phyloP scores from a whole-genome alignment of 2,888 invertebrate genomes.

The Andrena haemorrhoa region DNA sequence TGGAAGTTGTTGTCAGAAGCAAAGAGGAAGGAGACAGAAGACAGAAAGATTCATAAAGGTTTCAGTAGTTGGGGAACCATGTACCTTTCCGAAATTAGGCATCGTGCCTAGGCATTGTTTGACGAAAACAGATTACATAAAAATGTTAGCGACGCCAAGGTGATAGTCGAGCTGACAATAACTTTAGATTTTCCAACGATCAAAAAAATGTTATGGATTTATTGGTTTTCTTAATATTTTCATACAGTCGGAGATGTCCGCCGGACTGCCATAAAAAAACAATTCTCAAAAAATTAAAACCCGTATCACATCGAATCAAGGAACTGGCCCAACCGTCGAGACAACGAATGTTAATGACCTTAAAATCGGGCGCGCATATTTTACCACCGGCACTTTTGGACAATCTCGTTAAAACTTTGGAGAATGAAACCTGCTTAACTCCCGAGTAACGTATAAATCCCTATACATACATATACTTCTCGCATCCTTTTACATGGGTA shows the following conservation, averaged over 20 bases:
- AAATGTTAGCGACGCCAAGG: constrained; percentile 77
- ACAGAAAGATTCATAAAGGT: constrained; percentile 53
- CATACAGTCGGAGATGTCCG: constrained; percentile 69
- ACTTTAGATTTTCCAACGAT: too few relatives aligned
- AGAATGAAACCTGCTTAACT: constrained; percentile 77
- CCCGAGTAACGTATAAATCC: constrained; percentile 79
- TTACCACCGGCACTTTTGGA: constrained; percentile 76
- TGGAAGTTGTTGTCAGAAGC: constrained; percentile 68
- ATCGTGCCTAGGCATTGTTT: constrained; percentile 76
- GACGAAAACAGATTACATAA: constrained; percentile 75
- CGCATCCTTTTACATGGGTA: neutral
- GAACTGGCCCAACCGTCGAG: constrained; percentile 78
- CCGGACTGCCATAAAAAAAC: constrained; percentile 57
- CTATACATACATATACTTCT: too few relatives aligned
- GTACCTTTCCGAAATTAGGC: constrained; percentile 68
- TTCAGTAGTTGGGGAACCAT: constrained; percentile 71
- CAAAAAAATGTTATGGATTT: too few relatives aligned
- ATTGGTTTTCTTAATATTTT: neutral
- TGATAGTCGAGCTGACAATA: constrained; percentile 43
- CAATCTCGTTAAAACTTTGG: constrained; percentile 76
- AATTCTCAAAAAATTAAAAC: constrained; percentile 65
- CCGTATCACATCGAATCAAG: constrained; percentile 72
- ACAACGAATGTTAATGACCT: constrained; percentile 73
- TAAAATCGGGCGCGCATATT: constrained; percentile 70
- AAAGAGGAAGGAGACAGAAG: constrained; percentile 22